Evolutionary conservation across 2,113 vertebrate genomes (phyloP).

Genomic region (Saguinus imperator): DNA sequence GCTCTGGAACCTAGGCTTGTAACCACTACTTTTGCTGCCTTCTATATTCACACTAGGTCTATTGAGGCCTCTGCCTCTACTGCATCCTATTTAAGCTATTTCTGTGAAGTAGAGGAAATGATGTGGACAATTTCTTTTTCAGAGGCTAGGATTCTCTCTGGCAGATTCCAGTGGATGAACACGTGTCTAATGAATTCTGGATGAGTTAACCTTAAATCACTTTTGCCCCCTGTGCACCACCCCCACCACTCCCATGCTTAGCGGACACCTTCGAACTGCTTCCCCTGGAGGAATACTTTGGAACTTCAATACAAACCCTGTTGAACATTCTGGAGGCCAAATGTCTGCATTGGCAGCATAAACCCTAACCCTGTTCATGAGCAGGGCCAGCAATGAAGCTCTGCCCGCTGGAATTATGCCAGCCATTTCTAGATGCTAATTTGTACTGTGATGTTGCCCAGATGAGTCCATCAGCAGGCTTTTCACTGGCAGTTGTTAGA

Average conservation of each 20-base stretch:
- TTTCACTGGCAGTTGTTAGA: constrained; percentile 41
- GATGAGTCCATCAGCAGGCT: neutral
- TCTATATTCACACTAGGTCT: neutral
- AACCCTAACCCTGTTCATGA: neutral
- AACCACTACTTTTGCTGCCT: no score
- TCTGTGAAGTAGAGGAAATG: neutral
- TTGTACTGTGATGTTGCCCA: neutral
- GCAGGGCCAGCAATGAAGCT: neutral
- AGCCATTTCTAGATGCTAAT: neutral
- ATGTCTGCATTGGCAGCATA: neutral
- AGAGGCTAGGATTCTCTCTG: neutral
- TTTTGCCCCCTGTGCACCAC: neutral
- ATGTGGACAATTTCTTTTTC: neutral
- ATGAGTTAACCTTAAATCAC: neutral
- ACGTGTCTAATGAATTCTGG: neutral
- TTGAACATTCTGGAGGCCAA: neutral
- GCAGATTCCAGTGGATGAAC: neutral
- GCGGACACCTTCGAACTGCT: neutral
- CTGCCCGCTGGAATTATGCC: neutral
- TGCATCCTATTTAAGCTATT: neutral
- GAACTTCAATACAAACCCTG: neutral
- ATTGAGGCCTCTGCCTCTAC: neutral
- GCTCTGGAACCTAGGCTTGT: neutral
- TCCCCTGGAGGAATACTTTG: constrained; percentile 9
- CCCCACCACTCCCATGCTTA: neutral